phyloP scores from a whole-genome alignment of 1,140 invertebrate species.

The Kradibia gibbosae region DNA sequence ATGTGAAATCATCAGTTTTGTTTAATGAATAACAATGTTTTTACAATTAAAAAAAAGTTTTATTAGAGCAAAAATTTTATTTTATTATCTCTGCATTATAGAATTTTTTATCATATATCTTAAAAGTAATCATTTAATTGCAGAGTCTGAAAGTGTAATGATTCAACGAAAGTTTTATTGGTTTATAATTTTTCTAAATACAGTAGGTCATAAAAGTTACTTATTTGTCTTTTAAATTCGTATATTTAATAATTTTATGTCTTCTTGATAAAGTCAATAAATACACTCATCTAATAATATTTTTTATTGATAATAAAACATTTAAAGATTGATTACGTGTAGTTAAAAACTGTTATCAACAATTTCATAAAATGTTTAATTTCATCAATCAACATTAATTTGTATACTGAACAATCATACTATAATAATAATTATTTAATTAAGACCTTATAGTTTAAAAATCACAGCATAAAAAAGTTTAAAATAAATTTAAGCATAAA shows the following conservation, averaged over 20 bases:
- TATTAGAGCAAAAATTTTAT: not conserved
- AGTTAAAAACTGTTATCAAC: too few species aligned
- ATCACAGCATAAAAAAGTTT: too few species aligned
- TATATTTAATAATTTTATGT: not conserved
- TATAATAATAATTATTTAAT: too few species aligned
- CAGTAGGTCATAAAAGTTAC: not conserved
- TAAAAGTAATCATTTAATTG: not conserved
- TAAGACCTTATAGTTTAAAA: too few species aligned
- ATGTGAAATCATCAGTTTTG: not conserved
- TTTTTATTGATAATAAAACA: too few species aligned
- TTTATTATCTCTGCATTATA: not conserved
- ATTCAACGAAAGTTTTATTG: not conserved
- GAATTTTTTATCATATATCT: not conserved
- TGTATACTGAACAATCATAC: too few species aligned
- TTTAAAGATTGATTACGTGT: too few species aligned
- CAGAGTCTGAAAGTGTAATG: not conserved
- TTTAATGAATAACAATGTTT: not conserved
- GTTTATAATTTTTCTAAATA: not conserved
- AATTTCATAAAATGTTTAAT: too few species aligned
- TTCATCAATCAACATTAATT: too few species aligned
- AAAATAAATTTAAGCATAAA: too few species aligned
- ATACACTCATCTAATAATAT: too few species aligned
- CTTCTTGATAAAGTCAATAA: not conserved
- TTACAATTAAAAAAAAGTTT: too few species aligned
- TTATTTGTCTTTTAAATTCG: not conserved